Evolutionary conservation across 2,113 vertebrate species (phyloP).

Genomic region (Excalfactoria chinensis): DNA sequence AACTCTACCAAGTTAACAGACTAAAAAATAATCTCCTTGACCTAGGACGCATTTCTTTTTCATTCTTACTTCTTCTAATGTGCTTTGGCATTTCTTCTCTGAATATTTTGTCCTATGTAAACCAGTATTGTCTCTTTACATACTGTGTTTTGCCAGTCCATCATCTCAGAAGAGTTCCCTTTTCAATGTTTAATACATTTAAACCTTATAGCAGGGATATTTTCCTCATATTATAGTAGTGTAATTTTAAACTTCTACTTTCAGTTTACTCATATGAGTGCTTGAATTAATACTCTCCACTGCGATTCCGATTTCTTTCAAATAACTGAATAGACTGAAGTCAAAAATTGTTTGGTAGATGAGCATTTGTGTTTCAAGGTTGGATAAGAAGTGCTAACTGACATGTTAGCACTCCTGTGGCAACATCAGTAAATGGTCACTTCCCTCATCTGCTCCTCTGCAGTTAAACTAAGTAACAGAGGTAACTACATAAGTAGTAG

Average conservation of each 20-base stretch:
- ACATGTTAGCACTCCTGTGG: neutral
- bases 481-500: neutral
- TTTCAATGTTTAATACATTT: neutral
- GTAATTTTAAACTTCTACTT: neutral
- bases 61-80: neutral
- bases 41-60: neutral
- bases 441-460: neutral
- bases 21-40: conserved; percentile 47
- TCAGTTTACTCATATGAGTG: neutral
- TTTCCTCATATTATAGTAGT: neutral
- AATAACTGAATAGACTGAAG: neutral
- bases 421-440: neutral
- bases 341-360: neutral
- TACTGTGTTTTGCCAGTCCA: neutral
- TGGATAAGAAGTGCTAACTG: neutral
- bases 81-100: neutral
- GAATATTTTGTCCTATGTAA: conserved; percentile 9
- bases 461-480: neutral
- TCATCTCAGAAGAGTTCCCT: neutral
- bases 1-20: conserved; percentile 40
- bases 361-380: neutral
- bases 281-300: neutral
- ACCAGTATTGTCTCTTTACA: conserved; percentile 3
- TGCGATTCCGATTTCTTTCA: neutral
- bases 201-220: neutral